phyloP scores from a whole-genome alignment of 2,113 vertebrate species.

The Toxotes chatareus region DNA sequence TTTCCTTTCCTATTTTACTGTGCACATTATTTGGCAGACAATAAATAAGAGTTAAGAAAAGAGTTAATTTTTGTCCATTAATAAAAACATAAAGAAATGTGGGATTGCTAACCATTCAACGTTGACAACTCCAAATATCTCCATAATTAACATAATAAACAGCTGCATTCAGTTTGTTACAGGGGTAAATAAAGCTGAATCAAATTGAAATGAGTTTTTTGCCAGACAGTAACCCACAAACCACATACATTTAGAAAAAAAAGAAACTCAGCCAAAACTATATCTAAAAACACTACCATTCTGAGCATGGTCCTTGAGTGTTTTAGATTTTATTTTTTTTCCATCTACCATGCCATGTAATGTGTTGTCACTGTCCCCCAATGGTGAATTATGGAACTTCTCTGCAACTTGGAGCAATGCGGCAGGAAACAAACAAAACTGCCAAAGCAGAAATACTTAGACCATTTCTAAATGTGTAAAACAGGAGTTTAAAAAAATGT shows the following conservation, averaged over 20 bases:
- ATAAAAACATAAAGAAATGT: neutral
- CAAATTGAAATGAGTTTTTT: neutral
- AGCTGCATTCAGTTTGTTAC: neutral
- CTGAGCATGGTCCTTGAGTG: conserved; percentile 3
- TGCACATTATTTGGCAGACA: neutral
- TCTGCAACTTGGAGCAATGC: conserved; percentile 34
- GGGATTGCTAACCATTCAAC: neutral
- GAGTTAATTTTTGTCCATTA: neutral
- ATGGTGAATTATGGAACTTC: conserved; percentile 61
- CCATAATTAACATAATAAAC: neutral
- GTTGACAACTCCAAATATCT: neutral
- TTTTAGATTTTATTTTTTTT: conserved; percentile 59
- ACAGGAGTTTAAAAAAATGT: conserved; percentile 69
- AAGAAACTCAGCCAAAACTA: neutral
- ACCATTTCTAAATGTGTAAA: conserved; percentile 58
- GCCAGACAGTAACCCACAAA: neutral
- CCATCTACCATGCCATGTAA: conserved; percentile 24
- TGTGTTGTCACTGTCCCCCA: conserved; percentile 65
- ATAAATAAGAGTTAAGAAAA: neutral
- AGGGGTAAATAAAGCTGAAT: conserved; percentile 4
- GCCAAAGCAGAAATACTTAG: conserved; percentile 64
- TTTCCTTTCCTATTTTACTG: neutral
- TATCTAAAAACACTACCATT: conserved; percentile 14
- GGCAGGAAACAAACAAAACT: conserved; percentile 51
- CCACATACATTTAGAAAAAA: neutral